Evolutionary conservation across 2,888 invertebrate genomes (phyloP).

Genomic region (Apotomis turbidana): DNA sequence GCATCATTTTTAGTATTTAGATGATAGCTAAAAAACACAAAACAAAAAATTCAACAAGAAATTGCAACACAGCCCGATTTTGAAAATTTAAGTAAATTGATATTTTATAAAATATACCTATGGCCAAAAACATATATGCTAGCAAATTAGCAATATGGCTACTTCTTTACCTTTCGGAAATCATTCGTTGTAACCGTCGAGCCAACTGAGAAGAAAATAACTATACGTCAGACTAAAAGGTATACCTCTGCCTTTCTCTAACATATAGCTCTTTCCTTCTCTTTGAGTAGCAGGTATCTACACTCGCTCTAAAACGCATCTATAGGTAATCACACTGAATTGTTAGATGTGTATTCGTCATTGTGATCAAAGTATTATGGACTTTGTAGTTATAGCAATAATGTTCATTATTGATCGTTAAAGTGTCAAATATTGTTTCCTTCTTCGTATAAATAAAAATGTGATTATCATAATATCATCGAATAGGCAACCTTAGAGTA

Average conservation of each 20-base stretch:
- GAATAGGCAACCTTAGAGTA: conserved; percentile 7
- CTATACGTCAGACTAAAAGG: conserved; percentile 9
- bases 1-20: too few relatives aligned
- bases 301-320: conserved; percentile 55
- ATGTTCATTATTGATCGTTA: conserved; percentile 59
- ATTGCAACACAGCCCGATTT: too few relatives aligned
- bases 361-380: conserved; percentile 78
- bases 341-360: conserved; percentile 60
- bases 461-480: conserved; percentile 31
- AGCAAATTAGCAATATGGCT: not conserved
- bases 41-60: too few relatives aligned
- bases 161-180: not conserved
- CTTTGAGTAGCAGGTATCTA: conserved; percentile 37
- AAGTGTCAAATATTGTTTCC: conserved; percentile 55
- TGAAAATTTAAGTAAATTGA: too few relatives aligned
- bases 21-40: too few relatives aligned
- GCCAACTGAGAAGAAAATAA: conserved; percentile 3
- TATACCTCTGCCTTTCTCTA: conserved; percentile 4
- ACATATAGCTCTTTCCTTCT: conserved; percentile 11
- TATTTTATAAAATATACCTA: too few relatives aligned
- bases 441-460: conserved; percentile 46
- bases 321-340: conserved; percentile 46
- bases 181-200: conserved; percentile 2
- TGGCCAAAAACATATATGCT: not conserved
- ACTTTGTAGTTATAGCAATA: conserved; percentile 78